phyloP scores from a whole-genome alignment of 2,113 vertebrate species.

The Eubucco bourcierii region DNA sequence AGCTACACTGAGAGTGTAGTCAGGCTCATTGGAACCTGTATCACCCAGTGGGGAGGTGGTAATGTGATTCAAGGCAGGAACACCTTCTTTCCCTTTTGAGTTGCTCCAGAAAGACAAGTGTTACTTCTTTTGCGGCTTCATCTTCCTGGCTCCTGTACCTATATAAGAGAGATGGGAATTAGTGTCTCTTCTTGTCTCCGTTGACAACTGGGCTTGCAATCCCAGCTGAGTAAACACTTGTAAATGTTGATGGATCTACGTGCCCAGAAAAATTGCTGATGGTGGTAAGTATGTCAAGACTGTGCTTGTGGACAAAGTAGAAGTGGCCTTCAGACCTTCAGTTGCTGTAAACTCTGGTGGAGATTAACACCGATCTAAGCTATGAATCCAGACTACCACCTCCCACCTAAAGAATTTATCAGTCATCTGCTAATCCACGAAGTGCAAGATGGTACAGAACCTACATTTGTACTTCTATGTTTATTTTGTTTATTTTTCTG shows the following conservation, averaged over 20 bases:
- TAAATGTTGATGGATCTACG: background rate
- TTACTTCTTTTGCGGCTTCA: background rate
- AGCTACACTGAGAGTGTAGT: rapidly evolving
- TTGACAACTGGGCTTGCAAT: background rate
- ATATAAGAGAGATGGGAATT: background rate
- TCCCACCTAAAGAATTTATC: background rate
- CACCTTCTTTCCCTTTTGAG: background rate
- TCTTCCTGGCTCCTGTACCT: background rate
- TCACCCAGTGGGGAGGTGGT: background rate
- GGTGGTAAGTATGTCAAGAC: background rate
- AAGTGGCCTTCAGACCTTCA: background rate
- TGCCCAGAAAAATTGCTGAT: background rate
- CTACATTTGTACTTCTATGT: background rate
- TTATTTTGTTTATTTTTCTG: background rate
- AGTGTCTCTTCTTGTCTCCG: background rate
- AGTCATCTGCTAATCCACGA: background rate
- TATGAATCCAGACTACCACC: background rate
- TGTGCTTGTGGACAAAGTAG: background rate
- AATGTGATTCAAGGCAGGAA: background rate
- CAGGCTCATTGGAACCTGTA: background rate
- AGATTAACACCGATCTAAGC: background rate
- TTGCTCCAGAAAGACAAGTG: background rate
- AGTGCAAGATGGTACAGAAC: background rate
- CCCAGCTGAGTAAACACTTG: background rate
- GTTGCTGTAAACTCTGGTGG: background rate